Percentiles rank a stretch among this genome's conserved stretches.
These are phyloP conservation scores for Ceratoteleas bidentatus DNA, from an alignment of 1,140 invertebrate genomes.

Conservation along the genomic window DNA sequence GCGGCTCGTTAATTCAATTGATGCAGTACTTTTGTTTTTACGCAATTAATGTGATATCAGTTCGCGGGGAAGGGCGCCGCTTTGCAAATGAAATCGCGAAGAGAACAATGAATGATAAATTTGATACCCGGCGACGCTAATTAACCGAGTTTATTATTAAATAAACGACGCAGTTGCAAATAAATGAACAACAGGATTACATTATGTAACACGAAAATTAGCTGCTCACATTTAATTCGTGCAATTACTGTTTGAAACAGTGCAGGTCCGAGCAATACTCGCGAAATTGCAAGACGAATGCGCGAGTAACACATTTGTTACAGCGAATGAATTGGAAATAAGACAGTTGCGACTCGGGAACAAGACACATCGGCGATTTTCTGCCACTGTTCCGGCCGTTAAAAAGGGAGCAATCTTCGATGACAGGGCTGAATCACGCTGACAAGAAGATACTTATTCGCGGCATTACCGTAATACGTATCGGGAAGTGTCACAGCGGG, in stretches of 20 bases:
- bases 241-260: too few relatives aligned
- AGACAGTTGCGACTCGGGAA: too few relatives aligned
- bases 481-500: slow-evolving; percentile 11
- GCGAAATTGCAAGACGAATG: too few relatives aligned
- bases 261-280: too few relatives aligned
- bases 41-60: slow-evolving; percentile 3
- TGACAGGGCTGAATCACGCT: neutral
- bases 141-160: neutral
- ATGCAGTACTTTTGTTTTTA: slow-evolving; percentile 3
- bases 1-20: slow-evolving; percentile 5
- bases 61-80: neutral
- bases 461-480: slow-evolving; percentile 5
- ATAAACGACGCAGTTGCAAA: neutral
- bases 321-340: too few relatives aligned
- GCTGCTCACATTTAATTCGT: too few relatives aligned
- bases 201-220: too few relatives aligned
- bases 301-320: too few relatives aligned
- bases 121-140: neutral
- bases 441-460: slow-evolving; percentile 9
- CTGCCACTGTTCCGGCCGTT: neutral
- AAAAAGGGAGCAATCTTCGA: neutral
- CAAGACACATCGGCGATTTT: neutral
- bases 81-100: neutral
- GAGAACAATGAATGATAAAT: neutral
- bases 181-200: too few relatives aligned